Evolutionary conservation across 2,797 vertebrate species (phyloP).

Genomic region (Poeciliopsis turneri): DNA sequence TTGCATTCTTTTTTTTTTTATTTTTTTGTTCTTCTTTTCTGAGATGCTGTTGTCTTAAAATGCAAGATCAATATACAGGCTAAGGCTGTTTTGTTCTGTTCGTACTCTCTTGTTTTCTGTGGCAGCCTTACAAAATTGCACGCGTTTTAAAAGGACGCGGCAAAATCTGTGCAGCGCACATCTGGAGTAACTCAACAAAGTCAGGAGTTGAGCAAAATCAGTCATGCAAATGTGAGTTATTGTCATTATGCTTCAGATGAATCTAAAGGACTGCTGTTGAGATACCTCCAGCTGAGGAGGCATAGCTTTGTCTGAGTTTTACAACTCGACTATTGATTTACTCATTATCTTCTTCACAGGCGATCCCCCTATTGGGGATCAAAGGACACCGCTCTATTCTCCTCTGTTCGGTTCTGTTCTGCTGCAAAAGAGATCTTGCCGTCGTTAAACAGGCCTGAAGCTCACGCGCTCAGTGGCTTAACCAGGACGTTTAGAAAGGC

Average conservation of each 20-base stretch:
- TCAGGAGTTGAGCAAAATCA: conserved; percentile 29
- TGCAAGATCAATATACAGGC: not conserved
- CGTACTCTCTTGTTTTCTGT: not conserved
- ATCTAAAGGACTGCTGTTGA: conserved; percentile 86
- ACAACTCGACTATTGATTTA: conserved; percentile 95
- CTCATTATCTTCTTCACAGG: conserved; percentile 93
- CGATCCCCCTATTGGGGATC: conserved; percentile 82
- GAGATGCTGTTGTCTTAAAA: not conserved
- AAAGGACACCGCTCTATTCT: conserved; percentile 60
- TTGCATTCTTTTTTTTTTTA: not conserved
- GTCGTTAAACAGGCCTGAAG: conserved; percentile 5
- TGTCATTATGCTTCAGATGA: conserved; percentile 84
- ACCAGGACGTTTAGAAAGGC: not conserved
- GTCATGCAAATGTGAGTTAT: conserved; percentile 29
- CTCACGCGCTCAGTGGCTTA: conserved; percentile 13
- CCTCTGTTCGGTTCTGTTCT: conserved; percentile 33
- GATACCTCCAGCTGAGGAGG: conserved; percentile 93
- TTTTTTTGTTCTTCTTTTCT: not conserved
- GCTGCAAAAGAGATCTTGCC: conserved; percentile 8
- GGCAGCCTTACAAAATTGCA: no score
- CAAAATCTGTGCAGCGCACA: conserved; percentile 22
- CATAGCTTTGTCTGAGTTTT: conserved; percentile 92
- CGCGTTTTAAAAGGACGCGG: conserved; percentile 16
- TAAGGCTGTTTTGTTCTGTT: not conserved
- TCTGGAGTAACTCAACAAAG: conserved; percentile 19